phyloP scores from a whole-genome alignment of 2,797 vertebrate genomes.

The Austrolebias charrua region DNA sequence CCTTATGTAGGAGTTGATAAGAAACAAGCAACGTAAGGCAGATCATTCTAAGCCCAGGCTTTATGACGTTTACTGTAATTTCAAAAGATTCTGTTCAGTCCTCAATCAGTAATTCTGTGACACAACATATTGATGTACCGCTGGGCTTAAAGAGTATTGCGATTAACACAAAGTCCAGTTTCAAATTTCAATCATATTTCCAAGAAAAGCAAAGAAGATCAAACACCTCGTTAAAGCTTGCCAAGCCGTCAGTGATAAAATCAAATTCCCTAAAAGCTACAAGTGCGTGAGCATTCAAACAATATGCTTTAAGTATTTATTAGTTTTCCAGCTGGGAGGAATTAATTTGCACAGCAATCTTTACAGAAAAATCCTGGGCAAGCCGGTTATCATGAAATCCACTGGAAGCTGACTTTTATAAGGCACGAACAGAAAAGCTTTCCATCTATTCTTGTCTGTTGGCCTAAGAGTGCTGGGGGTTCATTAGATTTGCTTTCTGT shows the following conservation, averaged over 20 bases:
- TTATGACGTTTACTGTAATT: not conserved
- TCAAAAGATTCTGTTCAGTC: not conserved
- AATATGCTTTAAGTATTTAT: conserved; percentile 14
- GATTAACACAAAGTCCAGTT: not conserved
- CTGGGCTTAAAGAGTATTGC: not conserved
- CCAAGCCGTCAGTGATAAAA: not conserved
- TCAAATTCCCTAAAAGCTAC: conserved; percentile 1
- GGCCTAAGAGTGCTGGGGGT: too few species aligned
- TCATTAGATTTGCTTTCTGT: too few species aligned
- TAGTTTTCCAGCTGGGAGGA: conserved; percentile 8
- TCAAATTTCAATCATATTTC: not conserved
- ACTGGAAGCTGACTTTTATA: not conserved
- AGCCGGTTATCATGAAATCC: conserved; percentile 7
- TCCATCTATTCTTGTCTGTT: too few species aligned
- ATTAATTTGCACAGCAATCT: conserved; percentile 9
- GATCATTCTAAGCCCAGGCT: not conserved
- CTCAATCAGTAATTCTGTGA: not conserved
- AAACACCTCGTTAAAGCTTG: conserved; percentile 1
- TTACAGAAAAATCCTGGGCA: not conserved
- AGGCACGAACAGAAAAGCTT: not conserved
- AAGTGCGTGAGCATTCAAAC: conserved; percentile 16
- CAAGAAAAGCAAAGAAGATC: conserved; percentile 11
- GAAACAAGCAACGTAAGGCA: not conserved
- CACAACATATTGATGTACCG: not conserved
- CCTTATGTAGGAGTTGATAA: too few species aligned